phyloP scores from a whole-genome alignment of 2,113 vertebrate species.

The Gambusia affinis region DNA sequence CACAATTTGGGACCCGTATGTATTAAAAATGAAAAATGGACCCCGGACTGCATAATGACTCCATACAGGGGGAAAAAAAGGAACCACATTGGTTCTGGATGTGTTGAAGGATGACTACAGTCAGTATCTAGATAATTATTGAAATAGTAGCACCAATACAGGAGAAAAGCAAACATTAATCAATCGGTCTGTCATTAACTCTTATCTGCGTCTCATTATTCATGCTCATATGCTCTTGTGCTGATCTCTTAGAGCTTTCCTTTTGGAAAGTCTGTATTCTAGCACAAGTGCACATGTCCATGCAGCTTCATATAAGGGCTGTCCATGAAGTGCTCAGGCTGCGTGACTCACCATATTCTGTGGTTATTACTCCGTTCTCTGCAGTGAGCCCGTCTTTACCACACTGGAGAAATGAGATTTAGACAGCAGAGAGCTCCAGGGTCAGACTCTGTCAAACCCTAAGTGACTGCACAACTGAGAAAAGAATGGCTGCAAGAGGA shows the following conservation, averaged over 20 bases:
- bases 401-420: slow-evolving; percentile 51
- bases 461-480: slow-evolving; percentile 13
- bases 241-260: background rate
- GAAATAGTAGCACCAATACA: slow-evolving; percentile 43
- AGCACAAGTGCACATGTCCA: slow-evolving; percentile 2
- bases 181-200: slow-evolving; percentile 20
- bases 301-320: slow-evolving; percentile 25
- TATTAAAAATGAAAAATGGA: background rate
- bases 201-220: background rate
- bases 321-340: slow-evolving; percentile 17
- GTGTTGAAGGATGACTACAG: slow-evolving; percentile 52
- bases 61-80: background rate
- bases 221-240: slow-evolving; percentile 5
- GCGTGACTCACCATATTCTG: slow-evolving; percentile 29
- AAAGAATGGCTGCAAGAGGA: background rate
- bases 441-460: slow-evolving; percentile 46
- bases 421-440: slow-evolving; percentile 51
- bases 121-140: slow-evolving; percentile 25
- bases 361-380: slow-evolving; percentile 32
- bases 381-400: slow-evolving; percentile 22
- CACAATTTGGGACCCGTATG: background rate
- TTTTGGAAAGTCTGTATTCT: background rate
- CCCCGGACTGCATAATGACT: background rate
- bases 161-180: slow-evolving; percentile 37
- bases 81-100: background rate